Percentiles rank a stretch among this genome's conserved stretches.
phyloP scores from a whole-genome alignment of 2,113 vertebrate species.

The Chaenogobius annularis region DNA sequence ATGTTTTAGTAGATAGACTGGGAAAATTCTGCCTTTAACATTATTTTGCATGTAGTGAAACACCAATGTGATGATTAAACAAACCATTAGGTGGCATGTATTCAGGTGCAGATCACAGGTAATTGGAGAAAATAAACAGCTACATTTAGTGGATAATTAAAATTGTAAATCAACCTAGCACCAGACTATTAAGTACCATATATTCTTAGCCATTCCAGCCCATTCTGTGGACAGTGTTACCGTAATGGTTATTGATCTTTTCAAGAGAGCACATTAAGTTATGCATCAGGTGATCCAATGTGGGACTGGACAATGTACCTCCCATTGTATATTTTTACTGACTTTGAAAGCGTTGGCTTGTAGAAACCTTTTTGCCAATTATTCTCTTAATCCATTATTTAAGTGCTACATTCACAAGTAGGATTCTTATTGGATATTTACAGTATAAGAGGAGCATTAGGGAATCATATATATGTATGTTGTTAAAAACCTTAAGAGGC shows the following conservation, averaged over 20 bases:
- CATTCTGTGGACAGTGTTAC: neutral
- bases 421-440: conserved; percentile 12
- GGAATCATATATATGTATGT: conserved; percentile 1
- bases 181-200: neutral
- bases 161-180: neutral
- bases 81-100: neutral
- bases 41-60: neutral
- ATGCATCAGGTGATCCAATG: neutral
- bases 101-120: neutral
- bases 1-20: too few species aligned
- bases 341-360: conserved; percentile 1
- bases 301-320: neutral
- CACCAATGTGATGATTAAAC: neutral
- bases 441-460: conserved; percentile 24
- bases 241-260: conserved; percentile 18
- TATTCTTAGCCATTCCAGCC: neutral
- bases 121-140: neutral
- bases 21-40: too few species aligned
- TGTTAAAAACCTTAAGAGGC: neutral
- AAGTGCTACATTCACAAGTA: conserved; percentile 14
- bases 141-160: neutral
- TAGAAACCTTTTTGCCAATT: conserved; percentile 5
- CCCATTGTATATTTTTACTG: neutral
- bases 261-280: conserved; percentile 10
- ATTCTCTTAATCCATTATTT: conserved; percentile 22